Evolutionary conservation across 2,113 vertebrate genomes (phyloP).

Genomic region (Mugil cephalus): DNA sequence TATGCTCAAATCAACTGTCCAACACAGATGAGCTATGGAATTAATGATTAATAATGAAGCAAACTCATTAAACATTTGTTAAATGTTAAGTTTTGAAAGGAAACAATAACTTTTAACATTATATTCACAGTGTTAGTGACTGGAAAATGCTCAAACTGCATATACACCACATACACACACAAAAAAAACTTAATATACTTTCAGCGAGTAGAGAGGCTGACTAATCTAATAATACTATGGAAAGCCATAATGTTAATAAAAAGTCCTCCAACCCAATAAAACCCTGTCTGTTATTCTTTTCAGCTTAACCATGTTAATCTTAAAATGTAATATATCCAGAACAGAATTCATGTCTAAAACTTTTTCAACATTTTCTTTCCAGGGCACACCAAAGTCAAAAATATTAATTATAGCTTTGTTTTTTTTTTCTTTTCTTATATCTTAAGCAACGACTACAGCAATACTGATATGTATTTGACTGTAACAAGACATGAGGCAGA

Average conservation of each 20-base stretch:
- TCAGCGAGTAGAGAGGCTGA: not conserved
- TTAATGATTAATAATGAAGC: not conserved
- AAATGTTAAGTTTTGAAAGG: not conserved
- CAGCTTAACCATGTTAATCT: slow-evolving; percentile 33
- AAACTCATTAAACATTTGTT: not conserved
- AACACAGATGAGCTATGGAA: not conserved
- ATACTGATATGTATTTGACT: slow-evolving; percentile 41
- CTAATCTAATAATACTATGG: slow-evolving; percentile 38
- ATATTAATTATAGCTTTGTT: not conserved
- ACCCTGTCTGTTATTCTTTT: slow-evolving; percentile 35
- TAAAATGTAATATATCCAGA: not conserved
- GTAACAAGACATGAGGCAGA: slow-evolving; percentile 50
- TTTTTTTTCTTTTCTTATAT: not conserved
- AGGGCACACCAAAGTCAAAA: slow-evolving; percentile 12
- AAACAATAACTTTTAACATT: not conserved
- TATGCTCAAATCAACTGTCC: not conserved
- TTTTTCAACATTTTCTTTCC: slow-evolving; percentile 2
- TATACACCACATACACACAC: not conserved
- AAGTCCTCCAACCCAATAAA: slow-evolving; percentile 57
- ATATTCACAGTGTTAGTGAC: not conserved
- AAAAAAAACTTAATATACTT: not conserved
- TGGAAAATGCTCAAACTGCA: not conserved
- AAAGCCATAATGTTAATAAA: slow-evolving; percentile 58
- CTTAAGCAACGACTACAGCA: not conserved
- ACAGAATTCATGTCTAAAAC: slow-evolving; percentile 18